These are phyloP conservation scores for Mesaphorura yosii DNA, from an alignment of 1,140 invertebrate species.

Conservation along the genomic window DNA sequence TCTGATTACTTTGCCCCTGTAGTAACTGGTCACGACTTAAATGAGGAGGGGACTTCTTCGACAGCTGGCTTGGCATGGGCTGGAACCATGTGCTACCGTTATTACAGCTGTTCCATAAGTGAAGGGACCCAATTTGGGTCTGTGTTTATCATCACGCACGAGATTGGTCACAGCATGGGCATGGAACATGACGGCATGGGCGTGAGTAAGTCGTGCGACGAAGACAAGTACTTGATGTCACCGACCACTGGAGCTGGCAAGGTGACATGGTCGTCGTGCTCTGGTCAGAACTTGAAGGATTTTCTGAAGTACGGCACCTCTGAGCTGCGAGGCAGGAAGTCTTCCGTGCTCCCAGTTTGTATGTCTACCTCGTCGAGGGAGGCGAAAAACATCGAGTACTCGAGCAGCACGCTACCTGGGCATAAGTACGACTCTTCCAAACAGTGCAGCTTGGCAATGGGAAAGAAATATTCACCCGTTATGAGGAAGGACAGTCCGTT, in stretches of 20 bases:
- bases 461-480: constrained; percentile 16
- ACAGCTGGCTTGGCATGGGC: constrained; percentile 34
- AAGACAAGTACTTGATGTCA: constrained; percentile 35
- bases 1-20: constrained; percentile 17
- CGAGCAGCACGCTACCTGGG: constrained; percentile 16
- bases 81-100: constrained; percentile 36
- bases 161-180: constrained; percentile 36
- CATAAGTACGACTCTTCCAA: constrained; percentile 24
- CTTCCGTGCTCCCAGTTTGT: constrained; percentile 14
- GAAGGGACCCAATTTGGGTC: constrained; percentile 36
- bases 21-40: constrained; percentile 32
- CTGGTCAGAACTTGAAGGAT: constrained; percentile 33
- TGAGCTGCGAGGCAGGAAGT: constrained; percentile 11
- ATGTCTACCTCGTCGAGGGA: constrained; percentile 6
- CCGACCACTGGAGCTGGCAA: constrained; percentile 36
- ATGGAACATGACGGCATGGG: constrained; percentile 37
- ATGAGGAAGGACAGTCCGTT: constrained; percentile 17
- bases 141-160: constrained; percentile 35
- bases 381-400: constrained; percentile 9
- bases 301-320: constrained; percentile 32
- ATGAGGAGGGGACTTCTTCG: constrained; percentile 14
- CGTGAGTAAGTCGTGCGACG: constrained; percentile 33
- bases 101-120: constrained; percentile 34
- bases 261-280: constrained; percentile 35
- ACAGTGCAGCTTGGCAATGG: constrained; percentile 22